Percentiles rank a stretch among this genome's conserved stretches.
phyloP scores from a whole-genome alignment of 2,797 vertebrate species.

The Lophius americanus region DNA sequence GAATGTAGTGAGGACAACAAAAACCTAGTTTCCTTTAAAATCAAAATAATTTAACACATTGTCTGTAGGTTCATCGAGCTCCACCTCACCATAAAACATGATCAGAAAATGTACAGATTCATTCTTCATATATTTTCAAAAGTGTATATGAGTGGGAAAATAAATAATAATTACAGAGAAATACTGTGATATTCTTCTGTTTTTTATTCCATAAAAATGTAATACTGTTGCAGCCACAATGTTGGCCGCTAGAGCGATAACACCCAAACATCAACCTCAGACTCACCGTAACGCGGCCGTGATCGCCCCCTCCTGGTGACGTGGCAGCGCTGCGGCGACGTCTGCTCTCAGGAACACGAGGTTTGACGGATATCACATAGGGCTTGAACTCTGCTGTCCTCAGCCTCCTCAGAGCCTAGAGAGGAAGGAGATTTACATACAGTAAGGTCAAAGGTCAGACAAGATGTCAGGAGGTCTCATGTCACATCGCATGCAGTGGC shows the following conservation, averaged over 20 bases:
- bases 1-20: no score
- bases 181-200: no score
- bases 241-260: neutral
- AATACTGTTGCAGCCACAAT: no score
- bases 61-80: no score
- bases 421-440: conserved; percentile 9
- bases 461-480: conserved; percentile 3
- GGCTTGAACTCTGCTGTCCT: conserved; percentile 95
- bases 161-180: no score
- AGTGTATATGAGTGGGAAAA: no score
- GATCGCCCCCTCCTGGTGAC: conserved; percentile 87
- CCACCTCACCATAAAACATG: no score
- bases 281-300: conserved; percentile 79
- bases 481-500: conserved; percentile 10
- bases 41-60: no score
- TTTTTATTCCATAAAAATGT: no score
- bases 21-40: no score
- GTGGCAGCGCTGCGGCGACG: conserved; percentile 79
- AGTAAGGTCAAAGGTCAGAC: conserved; percentile 14
- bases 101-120: no score
- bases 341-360: conserved; percentile 86
- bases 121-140: no score
- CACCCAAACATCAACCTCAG: neutral
- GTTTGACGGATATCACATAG: conserved; percentile 93
- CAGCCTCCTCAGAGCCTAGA: conserved; percentile 90